These are phyloP conservation scores for Acinonyx jubatus DNA, from an alignment of 2,113 vertebrate species.

Conservation along the genomic window DNA sequence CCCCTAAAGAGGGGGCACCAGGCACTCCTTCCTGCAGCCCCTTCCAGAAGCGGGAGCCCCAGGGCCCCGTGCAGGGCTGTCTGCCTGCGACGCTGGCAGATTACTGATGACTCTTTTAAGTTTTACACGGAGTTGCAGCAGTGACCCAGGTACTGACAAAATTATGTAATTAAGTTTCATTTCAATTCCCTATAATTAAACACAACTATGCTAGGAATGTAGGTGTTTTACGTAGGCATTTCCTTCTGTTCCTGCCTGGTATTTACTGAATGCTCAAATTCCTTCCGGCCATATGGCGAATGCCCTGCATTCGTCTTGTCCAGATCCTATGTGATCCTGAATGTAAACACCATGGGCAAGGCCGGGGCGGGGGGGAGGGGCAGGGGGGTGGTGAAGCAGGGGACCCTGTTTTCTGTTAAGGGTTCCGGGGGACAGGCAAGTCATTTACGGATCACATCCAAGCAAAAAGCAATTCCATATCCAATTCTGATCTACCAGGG, in stretches of 20 bases:
- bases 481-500: neutral
- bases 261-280: neutral
- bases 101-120: neutral
- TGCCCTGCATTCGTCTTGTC: rapidly evolving
- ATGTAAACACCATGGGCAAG: rapidly evolving
- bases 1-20: neutral
- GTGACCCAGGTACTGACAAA: neutral
- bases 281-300: neutral
- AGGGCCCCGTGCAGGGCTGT: neutral
- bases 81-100: rapidly evolving
- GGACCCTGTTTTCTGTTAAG: neutral
- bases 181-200: neutral
- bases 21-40: neutral
- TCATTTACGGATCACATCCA: neutral
- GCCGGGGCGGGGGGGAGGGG: neutral
- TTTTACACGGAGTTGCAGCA: neutral
- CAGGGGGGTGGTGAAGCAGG: neutral
- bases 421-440: neutral
- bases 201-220: neutral
- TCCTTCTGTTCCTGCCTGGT: too few species aligned
- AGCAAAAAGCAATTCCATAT: neutral
- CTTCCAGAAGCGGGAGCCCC: neutral
- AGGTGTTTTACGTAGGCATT: neutral
- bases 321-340: neutral
- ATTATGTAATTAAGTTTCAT: neutral